Evolutionary conservation across 92 coral and sea anemone genomes (phyloP), one percentile per base, ranked within the genome.

Genomic region (Desmophyllum pertusum): DNA sequence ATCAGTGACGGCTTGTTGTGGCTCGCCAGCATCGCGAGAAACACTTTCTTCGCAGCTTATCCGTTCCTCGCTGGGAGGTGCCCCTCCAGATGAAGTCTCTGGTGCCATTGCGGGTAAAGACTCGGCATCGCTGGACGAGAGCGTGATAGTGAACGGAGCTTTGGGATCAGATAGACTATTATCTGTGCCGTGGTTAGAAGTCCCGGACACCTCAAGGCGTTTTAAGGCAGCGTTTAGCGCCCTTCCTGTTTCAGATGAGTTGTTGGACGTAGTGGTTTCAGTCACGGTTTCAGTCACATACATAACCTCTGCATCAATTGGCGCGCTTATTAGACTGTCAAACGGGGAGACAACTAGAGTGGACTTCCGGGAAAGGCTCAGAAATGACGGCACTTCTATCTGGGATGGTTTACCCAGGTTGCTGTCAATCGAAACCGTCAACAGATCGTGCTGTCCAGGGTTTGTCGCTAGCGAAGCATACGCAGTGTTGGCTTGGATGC

Each of bases 11-110:
- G 27, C 53, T 11, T 51, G 50, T 33, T 69, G 76, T 68, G 57
- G 66, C 27, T 25, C 18, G 36, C 27, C 9, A 31, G 1, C 23
- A 7, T 70, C 66, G 33, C 50, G 5, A 14, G 51, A 25, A n/a
- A 11, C 21, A 39, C 48, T 15, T 21, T 50, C 48, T 51, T 48
- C 76, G 25, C 29, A n/a, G 39, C 50, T 48, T 18, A 19, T 4
- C 27, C 84, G 52, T 39, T 80, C 84, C 23, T 80, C 84, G 25
- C 40, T 38, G 46, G 84, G 84, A 11, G 84, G 51, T 33, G 38
- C 38, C 27, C 30, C 76, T 5, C 18, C 29, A 4, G 59, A 10
- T 30, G n/a, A 18, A 10, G 27, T 21, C 76, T 45, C 39, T 68
- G 6, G 18, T 18, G 33, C 23, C 40, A 43, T 27, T 19, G 17